phyloP scores from a whole-genome alignment of 2,113 vertebrate species.

The Phasianus colchicus region DNA sequence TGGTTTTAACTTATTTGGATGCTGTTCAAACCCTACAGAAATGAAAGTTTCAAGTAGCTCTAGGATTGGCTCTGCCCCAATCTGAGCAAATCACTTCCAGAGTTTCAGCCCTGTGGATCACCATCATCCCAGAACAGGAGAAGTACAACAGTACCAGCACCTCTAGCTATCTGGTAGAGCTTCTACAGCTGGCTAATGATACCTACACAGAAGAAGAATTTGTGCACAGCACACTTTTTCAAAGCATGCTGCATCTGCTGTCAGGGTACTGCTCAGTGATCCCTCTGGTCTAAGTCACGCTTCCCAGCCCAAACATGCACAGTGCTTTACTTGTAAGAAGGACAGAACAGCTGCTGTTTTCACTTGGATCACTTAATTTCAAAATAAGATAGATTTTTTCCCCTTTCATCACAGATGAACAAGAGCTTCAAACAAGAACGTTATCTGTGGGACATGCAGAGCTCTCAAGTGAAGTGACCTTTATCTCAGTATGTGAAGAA shows the following conservation, averaged over 20 bases:
- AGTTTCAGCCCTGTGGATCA: neutral
- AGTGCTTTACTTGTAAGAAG: neutral
- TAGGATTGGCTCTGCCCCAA: neutral
- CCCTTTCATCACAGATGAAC: neutral
- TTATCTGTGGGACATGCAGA: neutral
- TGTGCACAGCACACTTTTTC: neutral
- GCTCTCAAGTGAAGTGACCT: neutral
- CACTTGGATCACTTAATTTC: neutral
- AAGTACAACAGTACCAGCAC: neutral
- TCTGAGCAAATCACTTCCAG: neutral
- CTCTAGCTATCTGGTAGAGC: neutral
- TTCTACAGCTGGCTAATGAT: neutral
- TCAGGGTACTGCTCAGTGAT: neutral
- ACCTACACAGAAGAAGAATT: neutral
- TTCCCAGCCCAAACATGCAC: neutral
- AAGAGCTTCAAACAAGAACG: neutral
- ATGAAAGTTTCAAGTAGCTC: slow-evolving; percentile 18
- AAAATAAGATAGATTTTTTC: neutral
- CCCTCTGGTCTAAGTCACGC: fast-evolving
- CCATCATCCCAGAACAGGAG: fast-evolving
- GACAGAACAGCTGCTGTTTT: neutral
- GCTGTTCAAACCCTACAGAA: slow-evolving; percentile 41
- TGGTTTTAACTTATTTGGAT: slow-evolving; percentile 57
- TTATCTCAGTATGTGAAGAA: neutral
- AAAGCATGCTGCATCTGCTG: neutral